A percentile compares a stretch with the other conserved stretches of the same genome.
These are phyloP conservation scores for Odontamblyopus rebecca DNA, from an alignment of 2,797 vertebrate genomes.

Conservation along the genomic window DNA sequence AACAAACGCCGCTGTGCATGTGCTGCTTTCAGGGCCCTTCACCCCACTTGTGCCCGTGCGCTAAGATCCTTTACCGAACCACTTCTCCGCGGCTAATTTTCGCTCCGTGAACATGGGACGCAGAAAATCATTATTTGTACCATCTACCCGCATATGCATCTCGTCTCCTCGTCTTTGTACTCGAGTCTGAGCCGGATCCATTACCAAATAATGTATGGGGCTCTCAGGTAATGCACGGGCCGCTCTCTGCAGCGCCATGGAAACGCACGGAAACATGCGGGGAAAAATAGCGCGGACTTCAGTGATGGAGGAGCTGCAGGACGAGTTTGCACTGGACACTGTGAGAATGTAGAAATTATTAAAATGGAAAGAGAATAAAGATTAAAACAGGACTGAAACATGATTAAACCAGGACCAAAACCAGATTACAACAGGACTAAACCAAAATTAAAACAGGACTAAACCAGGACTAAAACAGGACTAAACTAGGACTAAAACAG, in stretches of 20 bases:
- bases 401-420: too few species aligned
- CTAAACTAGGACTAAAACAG: too few species aligned
- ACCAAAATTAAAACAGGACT: too few species aligned
- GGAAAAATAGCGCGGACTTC: neutral
- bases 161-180: conserved; percentile 54
- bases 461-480: too few species aligned
- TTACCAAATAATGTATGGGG: conserved; percentile 54
- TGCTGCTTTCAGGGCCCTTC: conserved; percentile 50
- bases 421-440: too few species aligned
- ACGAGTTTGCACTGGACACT: too few species aligned
- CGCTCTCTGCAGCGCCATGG: conserved; percentile 18
- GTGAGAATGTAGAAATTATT: too few species aligned
- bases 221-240: conserved; percentile 41
- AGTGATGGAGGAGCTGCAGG: neutral
- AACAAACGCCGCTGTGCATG: conserved; percentile 35
- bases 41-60: conserved; percentile 51
- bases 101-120: conserved; percentile 28
- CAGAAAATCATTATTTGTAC: conserved; percentile 47
- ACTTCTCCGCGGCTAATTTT: conserved; percentile 52
- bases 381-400: too few species aligned
- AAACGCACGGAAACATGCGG: too few species aligned
- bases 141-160: conserved; percentile 8
- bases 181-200: conserved; percentile 48
- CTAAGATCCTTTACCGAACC: conserved; percentile 58
- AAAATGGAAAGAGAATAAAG: too few species aligned